Percentiles rank a stretch among this genome's conserved stretches.
Conservation (phyloP, 2,113 vertebrate species). For the Thermophis baileyi region DNA sequence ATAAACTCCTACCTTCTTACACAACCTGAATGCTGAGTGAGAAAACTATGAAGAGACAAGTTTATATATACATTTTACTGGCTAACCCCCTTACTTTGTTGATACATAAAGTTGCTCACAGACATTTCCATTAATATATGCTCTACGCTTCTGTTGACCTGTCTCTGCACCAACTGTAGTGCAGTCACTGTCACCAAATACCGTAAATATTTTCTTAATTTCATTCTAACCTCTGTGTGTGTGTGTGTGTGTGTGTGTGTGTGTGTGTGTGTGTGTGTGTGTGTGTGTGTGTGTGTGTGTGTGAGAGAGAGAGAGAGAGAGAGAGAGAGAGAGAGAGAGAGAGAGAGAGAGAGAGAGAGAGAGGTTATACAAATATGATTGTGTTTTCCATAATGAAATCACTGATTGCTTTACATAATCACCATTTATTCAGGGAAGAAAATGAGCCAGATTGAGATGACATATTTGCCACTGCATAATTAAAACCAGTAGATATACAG, state of each 20-base stretch:
- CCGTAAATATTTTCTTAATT: background rate
- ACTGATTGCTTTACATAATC: background rate
- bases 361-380: background rate
- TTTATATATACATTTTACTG: background rate
- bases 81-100: background rate
- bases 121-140: background rate
- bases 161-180: background rate
- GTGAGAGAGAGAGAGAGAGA: no score
- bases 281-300: background rate
- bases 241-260: background rate
- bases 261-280: background rate
- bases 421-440: background rate
- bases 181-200: background rate
- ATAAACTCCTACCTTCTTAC: background rate
- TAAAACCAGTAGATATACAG: background rate
- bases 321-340: no score
- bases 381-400: background rate
- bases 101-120: background rate
- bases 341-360: no score
- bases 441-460: background rate
- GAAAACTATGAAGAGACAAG: background rate
- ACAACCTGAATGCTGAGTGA: background rate
- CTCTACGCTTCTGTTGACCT: background rate
- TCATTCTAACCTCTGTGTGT: no score
- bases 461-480: background rate